Evolutionary conservation across 2,797 vertebrate species (phyloP), one percentile per base, ranked within the genome.

Genomic region (Scolopax rusticola): DNA sequence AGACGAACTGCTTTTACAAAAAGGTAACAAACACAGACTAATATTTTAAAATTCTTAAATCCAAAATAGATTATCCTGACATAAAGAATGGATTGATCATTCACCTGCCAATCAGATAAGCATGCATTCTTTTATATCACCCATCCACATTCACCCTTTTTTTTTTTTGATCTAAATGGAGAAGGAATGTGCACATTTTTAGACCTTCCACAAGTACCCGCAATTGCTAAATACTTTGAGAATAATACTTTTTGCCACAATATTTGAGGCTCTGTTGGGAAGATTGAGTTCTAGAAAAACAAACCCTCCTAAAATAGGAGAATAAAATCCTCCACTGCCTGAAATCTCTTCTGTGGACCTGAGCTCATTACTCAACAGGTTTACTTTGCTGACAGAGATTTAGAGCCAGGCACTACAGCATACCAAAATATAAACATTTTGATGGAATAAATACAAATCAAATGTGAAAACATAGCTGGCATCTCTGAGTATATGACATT

Each of bases 381-480:
- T 87, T 78, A 60, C 61, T 69, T 50, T 84, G 40, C 56, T 91
- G 76, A 27, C 41, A 68, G 76, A 65, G 50, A 67, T 94, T 74
- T 93, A 92, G 86, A 92, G 19, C 18, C 54, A 86, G 24, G 33
- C 36, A 40, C 24, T 70, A 56, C 18, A 53, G 20, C 4, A 2
- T 78, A 74, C 43, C 81, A 82, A 63, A 80, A 84, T 59, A 73
- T n/a, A 74, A 80, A 69, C 4, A 0, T 84, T 84, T 53, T 74
- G 69, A 89, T 82, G 16, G 51, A 73, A 93, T 82, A 84, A 90
- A 85, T 91, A 87, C 54, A 95, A 94, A 96, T 84, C 45, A 61
- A 79, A 71, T 9, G 5, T 94, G 74, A 98, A 97, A 97, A 61
- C 60, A 74, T 82, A 94, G 78, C 76, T 94, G 76, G 45, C 78